Evolutionary conservation across 2,888 invertebrate species (phyloP), one percentile per base, ranked within the genome.

Genomic region (Parthenolecanium corni): DNA sequence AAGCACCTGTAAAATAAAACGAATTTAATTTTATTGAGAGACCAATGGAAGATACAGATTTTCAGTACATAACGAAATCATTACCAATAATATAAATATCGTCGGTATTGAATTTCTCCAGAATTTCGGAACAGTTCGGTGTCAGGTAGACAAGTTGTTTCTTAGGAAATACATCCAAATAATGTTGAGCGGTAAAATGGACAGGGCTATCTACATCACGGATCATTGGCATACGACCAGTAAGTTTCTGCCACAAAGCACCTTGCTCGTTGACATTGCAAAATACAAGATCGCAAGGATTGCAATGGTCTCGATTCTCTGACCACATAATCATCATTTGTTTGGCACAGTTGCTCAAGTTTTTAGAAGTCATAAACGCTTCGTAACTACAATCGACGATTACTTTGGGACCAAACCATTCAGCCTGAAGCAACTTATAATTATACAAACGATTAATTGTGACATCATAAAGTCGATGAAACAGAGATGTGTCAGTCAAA

Each of bases 371-470:
- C 94, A 95, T 94, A 67, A 83, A 71, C 0, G 80, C 69, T 69
- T 88, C 85, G 75, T 85, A 94, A 38, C 85, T 83, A 71, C 90
- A 85, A 71, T 95, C 95, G 53, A 92, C 74, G 3, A 95, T 80
- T 23, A 94, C 67, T 69, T 84, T 82, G 68, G 86, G 85, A 0
- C 88, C 86, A 75, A 80, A 81, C 69, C 78, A 75, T 70, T 77
- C 75, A 4, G 78, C 75, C 47, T 71, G 71, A 1, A 76, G 70
- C 14, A 78, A 65, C 52, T 77, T 78, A 65, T 76, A 76, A 72
- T 86, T 82, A 68, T 82, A 80, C 71, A 79, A 77, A 38, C 76
- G 72, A 70, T 82, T 82, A 0, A 86, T 83, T 11, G 82, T 80
- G 31, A 75, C 71, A 21, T 12, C 9, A 2, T 46, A 11, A 11